Conservation (phyloP, 2,888 invertebrate species). For the Malthinus seriepunctatus region DNA sequence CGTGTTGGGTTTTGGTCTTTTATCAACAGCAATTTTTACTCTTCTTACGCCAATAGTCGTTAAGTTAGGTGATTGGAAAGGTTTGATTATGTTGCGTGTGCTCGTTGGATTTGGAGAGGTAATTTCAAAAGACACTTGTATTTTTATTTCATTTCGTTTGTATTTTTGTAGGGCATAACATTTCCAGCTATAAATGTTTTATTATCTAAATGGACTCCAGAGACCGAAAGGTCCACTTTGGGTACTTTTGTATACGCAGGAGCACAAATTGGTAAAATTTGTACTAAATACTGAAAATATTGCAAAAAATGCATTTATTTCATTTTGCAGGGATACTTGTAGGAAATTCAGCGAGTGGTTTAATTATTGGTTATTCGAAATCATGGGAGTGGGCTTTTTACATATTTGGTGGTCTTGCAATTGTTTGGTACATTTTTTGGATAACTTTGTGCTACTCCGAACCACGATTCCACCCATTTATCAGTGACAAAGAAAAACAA, state of each 20-base stretch:
- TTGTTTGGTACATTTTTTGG: slow-evolving; percentile 67
- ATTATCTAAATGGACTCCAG: slow-evolving; percentile 80
- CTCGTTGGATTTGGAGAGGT: slow-evolving; percentile 24
- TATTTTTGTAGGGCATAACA: slow-evolving; percentile 54
- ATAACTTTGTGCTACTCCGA: slow-evolving; percentile 54
- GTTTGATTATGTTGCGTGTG: slow-evolving; percentile 11
- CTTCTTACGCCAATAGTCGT: slow-evolving; percentile 12
- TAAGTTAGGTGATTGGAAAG: slow-evolving; percentile 3
- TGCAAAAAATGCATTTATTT: not conserved
- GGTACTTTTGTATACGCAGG: slow-evolving; percentile 81
- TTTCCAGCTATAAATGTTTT: slow-evolving; percentile 83
- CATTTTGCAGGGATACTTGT: slow-evolving; percentile 12
- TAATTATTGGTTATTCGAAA: slow-evolving; percentile 65
- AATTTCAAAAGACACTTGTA: not conserved
- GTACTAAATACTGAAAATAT: too few species aligned
- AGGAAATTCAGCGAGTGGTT: slow-evolving; percentile 66
- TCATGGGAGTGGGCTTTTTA: slow-evolving; percentile 82
- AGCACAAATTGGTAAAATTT: slow-evolving; percentile 62
- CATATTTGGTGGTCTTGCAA: slow-evolving; percentile 73
- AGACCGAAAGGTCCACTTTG: slow-evolving; percentile 74
- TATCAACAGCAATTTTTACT: slow-evolving; percentile 15
- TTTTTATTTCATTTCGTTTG: not conserved
- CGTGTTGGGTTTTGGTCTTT: slow-evolving; percentile 13
- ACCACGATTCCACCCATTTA: slow-evolving; percentile 74
- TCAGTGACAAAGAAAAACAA: slow-evolving; percentile 69